Percentiles rank a stretch among this genome's conserved stretches.
Conservation (phyloP, 2,113 vertebrate genomes). For the Cromileptes altivelis region DNA sequence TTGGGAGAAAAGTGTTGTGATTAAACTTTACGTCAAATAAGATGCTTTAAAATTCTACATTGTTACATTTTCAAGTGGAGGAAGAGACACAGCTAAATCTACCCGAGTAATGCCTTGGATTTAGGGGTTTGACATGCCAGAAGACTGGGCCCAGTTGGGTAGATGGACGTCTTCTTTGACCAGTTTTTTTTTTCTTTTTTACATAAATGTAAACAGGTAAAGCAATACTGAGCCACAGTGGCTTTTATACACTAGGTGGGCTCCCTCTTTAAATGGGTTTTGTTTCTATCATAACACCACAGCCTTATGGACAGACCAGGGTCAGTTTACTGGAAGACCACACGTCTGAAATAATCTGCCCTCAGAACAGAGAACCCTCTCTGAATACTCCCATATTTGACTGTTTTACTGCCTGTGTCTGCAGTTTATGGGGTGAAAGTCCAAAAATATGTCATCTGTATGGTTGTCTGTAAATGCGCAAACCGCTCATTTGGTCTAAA, state of each 20-base stretch:
- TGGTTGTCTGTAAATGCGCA: slow-evolving; percentile 77
- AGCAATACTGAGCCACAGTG: slow-evolving; percentile 22
- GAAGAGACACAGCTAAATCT: neutral
- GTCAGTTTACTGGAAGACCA: slow-evolving; percentile 71
- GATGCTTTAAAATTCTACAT: neutral
- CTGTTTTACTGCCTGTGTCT: slow-evolving; percentile 71
- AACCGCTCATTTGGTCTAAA: slow-evolving; percentile 80
- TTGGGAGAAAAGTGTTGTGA: neutral
- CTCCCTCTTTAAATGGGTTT: slow-evolving; percentile 71
- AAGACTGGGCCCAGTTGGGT: neutral
- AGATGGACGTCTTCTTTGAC: neutral
- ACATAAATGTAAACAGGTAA: slow-evolving; percentile 47
- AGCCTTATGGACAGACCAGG: slow-evolving; percentile 53
- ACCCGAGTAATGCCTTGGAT: slow-evolving; percentile 22
- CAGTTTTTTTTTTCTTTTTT: neutral
- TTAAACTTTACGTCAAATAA: slow-evolving; percentile 1
- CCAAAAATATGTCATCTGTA: slow-evolving; percentile 82
- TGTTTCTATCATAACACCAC: slow-evolving; percentile 74
- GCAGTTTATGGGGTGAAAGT: slow-evolving; percentile 79
- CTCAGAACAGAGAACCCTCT: slow-evolving; percentile 69
- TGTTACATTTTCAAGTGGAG: neutral
- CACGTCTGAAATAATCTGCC: slow-evolving; percentile 75
- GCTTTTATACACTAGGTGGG: slow-evolving; percentile 55
- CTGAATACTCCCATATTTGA: slow-evolving; percentile 66
- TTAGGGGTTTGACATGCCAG: slow-evolving; percentile 22